A percentile compares a stretch with the other conserved stretches of the same genome.
Conservation (phyloP, 2,113 vertebrate genomes). For the Laticauda laticaudata region DNA sequence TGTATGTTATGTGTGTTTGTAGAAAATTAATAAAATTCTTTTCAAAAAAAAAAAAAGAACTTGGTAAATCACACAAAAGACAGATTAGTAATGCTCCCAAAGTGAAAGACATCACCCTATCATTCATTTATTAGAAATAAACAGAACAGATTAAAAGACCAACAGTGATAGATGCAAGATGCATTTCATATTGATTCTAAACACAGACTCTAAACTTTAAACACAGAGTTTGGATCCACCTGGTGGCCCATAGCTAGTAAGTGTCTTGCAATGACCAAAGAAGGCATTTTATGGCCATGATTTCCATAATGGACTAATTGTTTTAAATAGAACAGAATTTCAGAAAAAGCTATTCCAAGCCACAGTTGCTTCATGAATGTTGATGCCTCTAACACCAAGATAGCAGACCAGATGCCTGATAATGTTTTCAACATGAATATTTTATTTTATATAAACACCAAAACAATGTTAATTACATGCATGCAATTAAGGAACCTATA, state of each 20-base stretch:
- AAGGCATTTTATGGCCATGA: no score
- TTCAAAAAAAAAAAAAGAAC: no score
- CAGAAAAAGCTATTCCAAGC: neutral
- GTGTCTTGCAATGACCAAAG: no score
- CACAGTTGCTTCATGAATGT: neutral
- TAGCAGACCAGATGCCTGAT: neutral
- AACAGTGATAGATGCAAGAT: no score
- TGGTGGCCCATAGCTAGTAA: no score
- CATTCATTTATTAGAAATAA: neutral
- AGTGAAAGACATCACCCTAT: neutral
- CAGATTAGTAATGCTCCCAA: neutral
- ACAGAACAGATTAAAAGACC: neutral
- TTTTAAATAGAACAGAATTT: neutral
- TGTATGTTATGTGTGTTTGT: no score
- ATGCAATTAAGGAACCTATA: neutral
- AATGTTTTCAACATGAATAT: neutral
- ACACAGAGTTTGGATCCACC: no score
- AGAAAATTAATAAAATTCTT: no score
- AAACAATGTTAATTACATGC: neutral
- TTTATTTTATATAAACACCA: neutral
- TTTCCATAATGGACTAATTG: no score
- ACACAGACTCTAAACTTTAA: no score
- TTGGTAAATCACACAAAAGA: neutral
- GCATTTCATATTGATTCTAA: no score
- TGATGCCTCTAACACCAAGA: neutral